Percentiles rank a stretch among this genome's conserved stretches.
phyloP scores from a whole-genome alignment of 2,113 vertebrate species.

The Dryoscopus gambensis region DNA sequence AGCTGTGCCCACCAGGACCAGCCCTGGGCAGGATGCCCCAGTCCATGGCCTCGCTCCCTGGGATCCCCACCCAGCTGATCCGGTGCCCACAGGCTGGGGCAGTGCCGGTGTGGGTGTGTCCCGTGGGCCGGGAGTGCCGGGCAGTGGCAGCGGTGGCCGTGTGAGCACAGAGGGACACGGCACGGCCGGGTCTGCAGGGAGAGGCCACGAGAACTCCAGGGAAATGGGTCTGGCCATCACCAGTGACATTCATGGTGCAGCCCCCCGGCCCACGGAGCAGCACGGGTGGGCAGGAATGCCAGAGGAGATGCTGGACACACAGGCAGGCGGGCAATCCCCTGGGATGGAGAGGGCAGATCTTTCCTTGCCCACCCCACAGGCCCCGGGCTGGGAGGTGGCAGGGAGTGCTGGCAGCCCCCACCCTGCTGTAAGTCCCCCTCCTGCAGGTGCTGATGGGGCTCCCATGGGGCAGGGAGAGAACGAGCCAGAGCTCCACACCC shows the following conservation, averaged over 20 bases:
- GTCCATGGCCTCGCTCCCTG: rapidly evolving
- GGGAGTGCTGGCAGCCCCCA: not conserved
- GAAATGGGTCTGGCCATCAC: not conserved
- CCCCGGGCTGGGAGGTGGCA: not conserved
- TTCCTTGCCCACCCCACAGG: not conserved
- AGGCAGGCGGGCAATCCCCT: rapidly evolving
- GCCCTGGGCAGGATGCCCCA: not conserved
- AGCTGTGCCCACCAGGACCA: not conserved
- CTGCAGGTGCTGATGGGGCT: rapidly evolving
- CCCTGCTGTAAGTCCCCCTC: rapidly evolving
- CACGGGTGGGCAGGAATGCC: not conserved
- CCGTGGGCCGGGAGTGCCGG: rapidly evolving
- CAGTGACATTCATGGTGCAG: rapidly evolving
- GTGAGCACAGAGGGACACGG: rapidly evolving
- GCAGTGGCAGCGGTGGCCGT: rapidly evolving
- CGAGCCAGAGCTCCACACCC: not conserved
- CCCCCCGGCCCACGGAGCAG: rapidly evolving
- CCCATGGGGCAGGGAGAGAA: rapidly evolving
- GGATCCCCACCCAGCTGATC: rapidly evolving
- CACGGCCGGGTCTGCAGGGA: rapidly evolving
- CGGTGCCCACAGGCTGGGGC: not conserved
- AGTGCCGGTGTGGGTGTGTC: rapidly evolving
- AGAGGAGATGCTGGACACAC: rapidly evolving
- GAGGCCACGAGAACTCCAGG: not conserved
- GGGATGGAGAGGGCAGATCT: not conserved